A percentile compares a stretch with the other conserved stretches of the same genome.
Evolutionary conservation across 2,797 vertebrate genomes (phyloP).

Genomic region (Bradypus variegatus): DNA sequence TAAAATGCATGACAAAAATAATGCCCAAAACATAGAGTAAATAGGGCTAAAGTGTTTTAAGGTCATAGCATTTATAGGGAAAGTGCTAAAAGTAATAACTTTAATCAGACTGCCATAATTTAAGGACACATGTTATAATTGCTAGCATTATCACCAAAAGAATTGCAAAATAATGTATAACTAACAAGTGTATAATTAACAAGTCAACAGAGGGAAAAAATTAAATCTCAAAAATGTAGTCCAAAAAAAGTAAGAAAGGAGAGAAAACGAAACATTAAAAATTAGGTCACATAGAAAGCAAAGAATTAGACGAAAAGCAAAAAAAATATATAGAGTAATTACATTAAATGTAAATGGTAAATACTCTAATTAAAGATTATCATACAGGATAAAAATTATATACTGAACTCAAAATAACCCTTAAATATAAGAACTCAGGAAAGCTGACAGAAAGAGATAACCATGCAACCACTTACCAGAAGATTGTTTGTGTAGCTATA

Average conservation of each 20-base stretch:
- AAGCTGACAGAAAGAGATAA: neutral
- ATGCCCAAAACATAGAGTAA: neutral
- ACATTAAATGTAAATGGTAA: neutral
- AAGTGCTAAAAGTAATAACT: neutral
- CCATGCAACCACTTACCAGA: neutral
- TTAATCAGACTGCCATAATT: neutral
- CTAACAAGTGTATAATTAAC: neutral
- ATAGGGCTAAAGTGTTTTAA: neutral
- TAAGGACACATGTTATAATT: neutral
- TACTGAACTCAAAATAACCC: neutral
- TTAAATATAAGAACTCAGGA: neutral
- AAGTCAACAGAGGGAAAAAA: neutral
- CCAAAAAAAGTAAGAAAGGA: constrained; percentile 10
- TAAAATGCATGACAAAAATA: constrained; percentile 17
- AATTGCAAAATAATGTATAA: neutral
- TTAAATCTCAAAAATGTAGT: neutral
- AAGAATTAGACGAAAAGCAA: neutral
- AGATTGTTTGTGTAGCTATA: neutral
- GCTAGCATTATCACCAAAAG: neutral
- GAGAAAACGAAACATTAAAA: neutral
- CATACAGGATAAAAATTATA: neutral
- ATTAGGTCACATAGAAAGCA: neutral
- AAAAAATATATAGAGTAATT: neutral
- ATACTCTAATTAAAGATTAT: neutral
- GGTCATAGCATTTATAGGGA: neutral